These are phyloP conservation scores for Drosophila borborema DNA, from an alignment of 2,888 invertebrate genomes.

Conservation along the genomic window DNA sequence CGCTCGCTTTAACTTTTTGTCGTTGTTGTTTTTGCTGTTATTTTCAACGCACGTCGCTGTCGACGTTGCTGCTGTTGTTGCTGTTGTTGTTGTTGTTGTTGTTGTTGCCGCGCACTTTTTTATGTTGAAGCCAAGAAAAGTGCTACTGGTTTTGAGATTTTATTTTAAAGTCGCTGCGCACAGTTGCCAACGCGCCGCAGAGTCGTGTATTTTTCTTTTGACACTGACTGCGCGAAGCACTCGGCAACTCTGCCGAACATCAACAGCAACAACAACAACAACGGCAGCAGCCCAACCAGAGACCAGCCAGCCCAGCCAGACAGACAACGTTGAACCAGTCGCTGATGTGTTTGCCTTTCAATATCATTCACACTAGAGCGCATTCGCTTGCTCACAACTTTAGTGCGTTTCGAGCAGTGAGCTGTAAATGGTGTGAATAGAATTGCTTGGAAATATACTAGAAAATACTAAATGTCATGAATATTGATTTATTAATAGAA, in stretches of 20 bases:
- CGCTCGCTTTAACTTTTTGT: conserved; percentile 66
- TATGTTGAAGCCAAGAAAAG: conserved; percentile 73
- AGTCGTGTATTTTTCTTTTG: conserved; percentile 55
- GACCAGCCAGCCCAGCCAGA: conserved; percentile 23
- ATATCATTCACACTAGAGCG: conserved; percentile 62
- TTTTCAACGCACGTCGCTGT: conserved; percentile 49
- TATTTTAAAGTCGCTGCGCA: conserved; percentile 52
- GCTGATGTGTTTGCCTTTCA: conserved; percentile 70
- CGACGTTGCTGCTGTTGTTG: conserved; percentile 35
- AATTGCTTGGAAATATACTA: not conserved
- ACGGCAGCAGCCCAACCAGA: conserved; percentile 28
- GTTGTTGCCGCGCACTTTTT: conserved; percentile 54
- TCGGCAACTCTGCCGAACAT: conserved; percentile 64
- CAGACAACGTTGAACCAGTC: conserved; percentile 67
- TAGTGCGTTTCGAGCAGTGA: not conserved
- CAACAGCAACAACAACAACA: conserved; percentile 38
- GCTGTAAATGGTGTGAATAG: not conserved
- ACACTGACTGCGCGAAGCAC: conserved; percentile 51
- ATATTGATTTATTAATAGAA: conserved; percentile 5
- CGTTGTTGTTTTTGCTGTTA: conserved; percentile 45
- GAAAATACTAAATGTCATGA: not conserved
- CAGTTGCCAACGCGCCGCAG: conserved; percentile 68
- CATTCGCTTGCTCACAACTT: conserved; percentile 6
- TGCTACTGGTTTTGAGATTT: conserved; percentile 82
- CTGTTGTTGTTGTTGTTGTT: conserved; percentile 40